These are phyloP conservation scores for Microcebus lehilahytsara DNA, from an alignment of 2,113 vertebrate species.

Conservation along the genomic window DNA sequence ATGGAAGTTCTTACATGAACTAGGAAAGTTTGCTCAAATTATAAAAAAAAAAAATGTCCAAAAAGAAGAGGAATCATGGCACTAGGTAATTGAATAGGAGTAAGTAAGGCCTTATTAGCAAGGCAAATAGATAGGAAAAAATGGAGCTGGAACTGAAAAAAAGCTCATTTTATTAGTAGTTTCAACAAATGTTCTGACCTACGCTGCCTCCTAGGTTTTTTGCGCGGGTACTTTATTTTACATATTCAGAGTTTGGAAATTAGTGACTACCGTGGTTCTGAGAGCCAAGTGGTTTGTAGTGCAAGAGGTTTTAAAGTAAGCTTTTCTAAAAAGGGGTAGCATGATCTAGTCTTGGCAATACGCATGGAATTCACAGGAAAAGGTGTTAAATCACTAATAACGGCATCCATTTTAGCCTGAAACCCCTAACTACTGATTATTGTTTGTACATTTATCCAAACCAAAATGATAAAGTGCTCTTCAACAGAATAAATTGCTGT, in stretches of 20 bases:
- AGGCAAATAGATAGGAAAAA: constrained; percentile 53
- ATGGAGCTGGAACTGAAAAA: neutral
- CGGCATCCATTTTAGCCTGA: constrained; percentile 51
- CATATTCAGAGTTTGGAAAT: constrained; percentile 68
- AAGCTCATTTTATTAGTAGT: constrained; percentile 47
- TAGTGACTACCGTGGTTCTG: constrained; percentile 56
- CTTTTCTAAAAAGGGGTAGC: constrained; percentile 62
- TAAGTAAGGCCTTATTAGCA: constrained; percentile 14
- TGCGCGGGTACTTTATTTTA: neutral
- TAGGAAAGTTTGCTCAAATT: neutral
- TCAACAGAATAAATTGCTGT: constrained; percentile 69
- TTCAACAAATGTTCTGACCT: constrained; percentile 62
- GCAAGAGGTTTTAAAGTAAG: constrained; percentile 29
- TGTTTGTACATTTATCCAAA: constrained; percentile 62
- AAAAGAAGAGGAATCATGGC: neutral
- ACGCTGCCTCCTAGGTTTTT: constrained; percentile 10
- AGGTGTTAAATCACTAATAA: constrained; percentile 67
- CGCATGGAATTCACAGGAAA: constrained; percentile 55
- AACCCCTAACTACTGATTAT: constrained; percentile 68
- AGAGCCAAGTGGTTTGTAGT: constrained; percentile 46
- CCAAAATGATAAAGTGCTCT: constrained; percentile 68
- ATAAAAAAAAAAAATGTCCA: neutral
- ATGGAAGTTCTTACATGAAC: neutral
- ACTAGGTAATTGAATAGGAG: neutral
- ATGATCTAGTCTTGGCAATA: constrained; percentile 30